Base-by-base conservation (phyloP, 2,113 vertebrate genomes). In the Mesoclemmys tuberculata region DNA sequence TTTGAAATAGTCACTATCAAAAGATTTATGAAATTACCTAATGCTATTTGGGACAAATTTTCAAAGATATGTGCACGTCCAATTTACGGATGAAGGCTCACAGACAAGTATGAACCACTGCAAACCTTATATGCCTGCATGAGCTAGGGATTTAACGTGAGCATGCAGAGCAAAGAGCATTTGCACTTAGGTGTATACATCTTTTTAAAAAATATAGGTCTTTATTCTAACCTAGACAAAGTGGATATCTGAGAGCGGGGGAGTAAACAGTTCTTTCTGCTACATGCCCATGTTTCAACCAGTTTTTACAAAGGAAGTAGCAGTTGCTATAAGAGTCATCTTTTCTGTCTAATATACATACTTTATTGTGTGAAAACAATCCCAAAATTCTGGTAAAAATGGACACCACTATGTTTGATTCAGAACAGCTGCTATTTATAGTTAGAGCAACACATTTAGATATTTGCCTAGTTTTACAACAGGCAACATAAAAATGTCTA, bases 1-100 rank as follows among this genome's bases (percentile, higher is more conserved):
- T 95, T 49, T 78, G 90, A 85, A 94, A 91, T 64, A 90, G 88
- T 92, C 5, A 48, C 41, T 94, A 84, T 22, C 18, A 24, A 55
- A 83, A 97, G 55, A 86, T 87, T 96, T 80, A 85, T 56, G 77
- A 81, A 80, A 95, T 68, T 44, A 55, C 92, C 85, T 91, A 71
- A 61, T 89, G 68, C 24, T 27, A 38, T 94, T 91, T 0, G 1
- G 86, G 84, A 77, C 84, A 52, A 26, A 71, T 48, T 41, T 77
- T 46, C 41, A 5, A 68, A 94, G 85, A 88, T 46, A 88, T 0
- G 4, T 22, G 68, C 31, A 84, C 0, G 0, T 51, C 84, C 41
- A 46, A 78, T 35, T 64, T 74, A 24, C 49, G 64, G 80, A 0
- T 84, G 85, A 79, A 55, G 75, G 88, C 90, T 91, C 49, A 58